Conservation (phyloP, 2,888 invertebrate genomes). For the Tuberolachnus salignus region DNA sequence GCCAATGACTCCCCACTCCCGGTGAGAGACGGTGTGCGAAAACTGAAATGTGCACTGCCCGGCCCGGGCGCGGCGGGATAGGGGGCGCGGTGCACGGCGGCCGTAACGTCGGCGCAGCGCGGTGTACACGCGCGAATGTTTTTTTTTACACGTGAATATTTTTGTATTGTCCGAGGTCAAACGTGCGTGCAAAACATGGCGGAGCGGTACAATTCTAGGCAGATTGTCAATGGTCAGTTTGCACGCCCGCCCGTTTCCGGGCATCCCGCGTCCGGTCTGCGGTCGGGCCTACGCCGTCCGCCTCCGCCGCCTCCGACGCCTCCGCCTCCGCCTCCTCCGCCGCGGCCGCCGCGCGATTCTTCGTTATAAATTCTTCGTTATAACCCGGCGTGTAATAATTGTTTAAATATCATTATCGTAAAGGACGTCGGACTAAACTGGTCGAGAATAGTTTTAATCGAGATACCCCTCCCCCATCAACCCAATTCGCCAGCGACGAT, state of each 20-base stretch:
- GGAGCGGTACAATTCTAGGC: conserved; percentile 17
- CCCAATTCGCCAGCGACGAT: no score
- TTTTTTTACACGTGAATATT: no score
- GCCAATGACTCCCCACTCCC: conserved; percentile 28
- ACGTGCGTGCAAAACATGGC: conserved; percentile 45
- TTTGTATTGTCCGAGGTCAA: conserved; percentile 40
- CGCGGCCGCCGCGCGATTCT: not conserved
- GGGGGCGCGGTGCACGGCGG: no score
- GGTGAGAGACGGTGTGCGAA: conserved; percentile 16
- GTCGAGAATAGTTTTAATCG: no score
- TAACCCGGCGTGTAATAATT: no score
- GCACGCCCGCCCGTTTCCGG: conserved; percentile 52
- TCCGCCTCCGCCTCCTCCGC: no score
- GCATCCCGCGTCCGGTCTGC: conserved; percentile 21
- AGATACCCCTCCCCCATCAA: no score
- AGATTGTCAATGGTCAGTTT: conserved; percentile 51
- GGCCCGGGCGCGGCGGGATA: conserved; percentile 12
- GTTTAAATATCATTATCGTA: no score
- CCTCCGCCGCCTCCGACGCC: no score
- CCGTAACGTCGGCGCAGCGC: conserved; percentile 23
- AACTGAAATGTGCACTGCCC: conserved; percentile 9
- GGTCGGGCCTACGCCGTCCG: not conserved
- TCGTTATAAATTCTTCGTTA: no score
- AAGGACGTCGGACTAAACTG: no score
- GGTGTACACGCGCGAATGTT: not conserved